phyloP scores from a whole-genome alignment of 64 coral and sea anemone species.

The Orbicella faveolata region DNA sequence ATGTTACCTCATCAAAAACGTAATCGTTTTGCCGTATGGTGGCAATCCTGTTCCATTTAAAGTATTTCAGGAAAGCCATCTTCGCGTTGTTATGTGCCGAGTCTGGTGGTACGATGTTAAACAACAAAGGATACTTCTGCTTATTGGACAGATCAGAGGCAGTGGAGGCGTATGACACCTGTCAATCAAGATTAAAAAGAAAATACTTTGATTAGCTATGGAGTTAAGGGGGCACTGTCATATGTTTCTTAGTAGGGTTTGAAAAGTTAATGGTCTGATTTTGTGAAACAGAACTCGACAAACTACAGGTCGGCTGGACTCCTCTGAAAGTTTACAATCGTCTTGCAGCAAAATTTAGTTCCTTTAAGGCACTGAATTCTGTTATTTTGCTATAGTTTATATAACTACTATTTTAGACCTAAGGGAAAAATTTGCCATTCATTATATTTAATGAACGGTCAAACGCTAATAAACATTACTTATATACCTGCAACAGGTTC shows the following conservation, averaged over 20 bases:
- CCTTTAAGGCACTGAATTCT: no score
- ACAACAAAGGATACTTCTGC: slow-evolving; percentile 45
- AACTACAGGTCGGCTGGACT: no score
- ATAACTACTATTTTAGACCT: no score
- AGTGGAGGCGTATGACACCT: slow-evolving; percentile 67
- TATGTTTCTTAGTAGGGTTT: no score
- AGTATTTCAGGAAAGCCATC: slow-evolving; percentile 49
- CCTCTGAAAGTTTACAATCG: no score
- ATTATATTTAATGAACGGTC: neutral
- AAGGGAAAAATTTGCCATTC: neutral
- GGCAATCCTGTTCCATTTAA: slow-evolving; percentile 60
- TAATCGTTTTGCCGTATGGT: slow-evolving; percentile 44
- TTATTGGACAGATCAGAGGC: slow-evolving; percentile 9
- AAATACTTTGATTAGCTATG: neutral
- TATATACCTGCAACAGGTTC: slow-evolving; percentile 65
- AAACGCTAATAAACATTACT: neutral
- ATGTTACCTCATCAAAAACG: slow-evolving; percentile 42
- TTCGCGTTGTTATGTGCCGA: slow-evolving; percentile 43
- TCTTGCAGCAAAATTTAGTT: no score
- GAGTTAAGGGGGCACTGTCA: no score
- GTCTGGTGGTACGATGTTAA: slow-evolving; percentile 40
- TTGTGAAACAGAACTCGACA: no score
- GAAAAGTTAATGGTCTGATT: no score
- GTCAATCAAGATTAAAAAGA: neutral
- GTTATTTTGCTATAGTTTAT: no score